Conservation (phyloP, 2,797 vertebrate genomes). For the Salarias fasciatus region DNA sequence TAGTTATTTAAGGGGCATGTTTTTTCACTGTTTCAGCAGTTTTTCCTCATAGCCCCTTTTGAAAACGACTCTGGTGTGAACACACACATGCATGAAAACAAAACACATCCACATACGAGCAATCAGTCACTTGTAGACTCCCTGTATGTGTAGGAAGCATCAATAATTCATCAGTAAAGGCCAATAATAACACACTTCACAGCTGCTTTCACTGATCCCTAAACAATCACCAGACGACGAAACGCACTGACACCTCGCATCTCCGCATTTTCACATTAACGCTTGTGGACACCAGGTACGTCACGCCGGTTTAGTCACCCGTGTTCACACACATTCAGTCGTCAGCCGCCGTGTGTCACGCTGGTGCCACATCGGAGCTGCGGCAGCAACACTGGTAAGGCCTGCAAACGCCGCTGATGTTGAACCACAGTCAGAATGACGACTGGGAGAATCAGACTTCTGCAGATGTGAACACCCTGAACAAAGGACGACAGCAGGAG, state of each 20-base stretch:
- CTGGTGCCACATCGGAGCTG: background rate
- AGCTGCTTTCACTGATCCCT: constrained; percentile 10
- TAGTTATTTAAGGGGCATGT: too few relatives aligned
- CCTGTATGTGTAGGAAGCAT: constrained; percentile 29
- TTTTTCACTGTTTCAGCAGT: too few relatives aligned
- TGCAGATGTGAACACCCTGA: too few relatives aligned
- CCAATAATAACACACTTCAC: constrained; percentile 46
- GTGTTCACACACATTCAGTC: background rate
- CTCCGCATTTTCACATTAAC: background rate
- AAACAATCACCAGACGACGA: constrained; percentile 1
- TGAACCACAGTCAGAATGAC: background rate
- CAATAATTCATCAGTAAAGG: constrained; percentile 51
- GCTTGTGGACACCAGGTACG: background rate
- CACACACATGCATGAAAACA: too few relatives aligned
- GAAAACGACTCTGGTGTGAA: too few relatives aligned
- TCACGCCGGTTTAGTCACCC: background rate
- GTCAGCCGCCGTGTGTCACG: background rate
- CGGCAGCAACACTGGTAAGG: constrained; percentile 2
- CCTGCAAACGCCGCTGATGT: background rate
- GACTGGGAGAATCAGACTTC: background rate
- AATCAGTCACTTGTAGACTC: constrained; percentile 9
- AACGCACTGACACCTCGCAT: background rate
- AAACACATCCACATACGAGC: too few relatives aligned
- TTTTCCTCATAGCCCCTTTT: too few relatives aligned
- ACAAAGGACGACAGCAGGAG: background rate